A percentile compares a stretch with the other conserved stretches of the same genome.
Conservation (phyloP, 2,888 invertebrate species). For the Tetramorium bicarinatum region DNA sequence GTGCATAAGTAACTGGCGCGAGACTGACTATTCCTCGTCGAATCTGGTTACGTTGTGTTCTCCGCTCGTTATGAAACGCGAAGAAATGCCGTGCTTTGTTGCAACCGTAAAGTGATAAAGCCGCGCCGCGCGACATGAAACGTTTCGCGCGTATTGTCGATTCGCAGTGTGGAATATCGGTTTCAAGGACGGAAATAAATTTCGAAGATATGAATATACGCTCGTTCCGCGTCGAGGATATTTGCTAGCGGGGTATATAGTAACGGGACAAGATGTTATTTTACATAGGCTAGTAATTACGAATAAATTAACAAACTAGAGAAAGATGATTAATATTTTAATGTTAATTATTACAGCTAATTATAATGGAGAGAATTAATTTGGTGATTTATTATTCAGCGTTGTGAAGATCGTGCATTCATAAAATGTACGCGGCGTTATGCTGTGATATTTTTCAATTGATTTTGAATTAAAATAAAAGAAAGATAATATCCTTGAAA, state of each 20-base stretch:
- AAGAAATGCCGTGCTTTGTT: slow-evolving; percentile 41
- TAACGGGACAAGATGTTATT: not conserved
- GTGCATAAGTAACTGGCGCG: slow-evolving; percentile 34
- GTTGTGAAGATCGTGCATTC: not conserved
- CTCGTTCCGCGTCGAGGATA: slow-evolving; percentile 6
- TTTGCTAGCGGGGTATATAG: not conserved
- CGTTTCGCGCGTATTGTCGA: slow-evolving; percentile 6
- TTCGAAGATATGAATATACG: not conserved
- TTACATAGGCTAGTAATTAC: no score
- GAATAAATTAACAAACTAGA: slow-evolving; percentile 22
- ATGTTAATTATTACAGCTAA: not conserved
- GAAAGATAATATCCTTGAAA: not conserved
- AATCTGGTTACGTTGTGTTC: slow-evolving; percentile 40
- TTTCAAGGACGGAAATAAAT: slow-evolving; percentile 39
- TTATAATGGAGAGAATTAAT: not conserved
- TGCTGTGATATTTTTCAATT: not conserved
- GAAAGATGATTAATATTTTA: not conserved
- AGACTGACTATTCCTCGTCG: slow-evolving; percentile 29
- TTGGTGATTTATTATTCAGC: not conserved
- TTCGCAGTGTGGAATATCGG: not conserved
- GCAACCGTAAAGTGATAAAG: slow-evolving; percentile 37
- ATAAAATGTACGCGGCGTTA: not conserved
- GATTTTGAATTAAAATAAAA: not conserved
- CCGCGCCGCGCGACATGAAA: not conserved
- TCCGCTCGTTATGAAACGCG: slow-evolving; percentile 43